Base-by-base conservation (phyloP, 30 jellyfish, hydroid and myxozoan species). In the Aurelia sp. region DNA sequence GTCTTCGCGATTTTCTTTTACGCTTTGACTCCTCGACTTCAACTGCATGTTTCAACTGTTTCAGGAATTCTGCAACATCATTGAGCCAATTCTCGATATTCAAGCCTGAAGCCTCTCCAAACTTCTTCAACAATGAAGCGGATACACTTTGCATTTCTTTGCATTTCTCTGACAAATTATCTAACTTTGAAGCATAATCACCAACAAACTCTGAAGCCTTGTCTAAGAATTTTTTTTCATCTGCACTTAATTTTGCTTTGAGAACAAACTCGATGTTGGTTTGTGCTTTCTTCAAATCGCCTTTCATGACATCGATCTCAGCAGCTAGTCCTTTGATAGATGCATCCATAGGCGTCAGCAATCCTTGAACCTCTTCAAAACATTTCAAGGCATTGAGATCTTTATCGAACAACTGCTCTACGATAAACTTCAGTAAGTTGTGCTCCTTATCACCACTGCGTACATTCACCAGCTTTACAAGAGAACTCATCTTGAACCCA, bases 401-500 rank as follows among this genome's bases (percentile, higher is more conserved):
- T 19, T 59, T 81, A n/a, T 84, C 91, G 77, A 51, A 88, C 22
- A 94, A 76, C 74, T 94, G 97, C 74, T 88, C 97, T 20, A 85
- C 97, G 59, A 94, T 22, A 76, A 84, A 90, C 68, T 87, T 68
- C 74, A 94, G 69, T 74, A 89, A 44, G 18, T 80, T 94, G 21
- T 83, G 67, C 60, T 88, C 91, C 82, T 94, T 94, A 73, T 94
- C 94, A 18, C 86, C 20, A 59, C 97, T 94, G 18, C 92, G 76
- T 0, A 94, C 91, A 55, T 70, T 92, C 50, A 91, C 95, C 2
- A 94, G 89, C 85, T 88, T 88, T 31, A 72, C 93, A 15, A 94
- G 92, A 20, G 97, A 89, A 81, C 85, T 90, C 80, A 94, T 20
- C 68, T 84, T 94, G 81, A 88, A 94, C n/a, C 98, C 98, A 48